Base-by-base conservation (phyloP, 1,140 invertebrate species). In the Bombyx mandarina region DNA sequence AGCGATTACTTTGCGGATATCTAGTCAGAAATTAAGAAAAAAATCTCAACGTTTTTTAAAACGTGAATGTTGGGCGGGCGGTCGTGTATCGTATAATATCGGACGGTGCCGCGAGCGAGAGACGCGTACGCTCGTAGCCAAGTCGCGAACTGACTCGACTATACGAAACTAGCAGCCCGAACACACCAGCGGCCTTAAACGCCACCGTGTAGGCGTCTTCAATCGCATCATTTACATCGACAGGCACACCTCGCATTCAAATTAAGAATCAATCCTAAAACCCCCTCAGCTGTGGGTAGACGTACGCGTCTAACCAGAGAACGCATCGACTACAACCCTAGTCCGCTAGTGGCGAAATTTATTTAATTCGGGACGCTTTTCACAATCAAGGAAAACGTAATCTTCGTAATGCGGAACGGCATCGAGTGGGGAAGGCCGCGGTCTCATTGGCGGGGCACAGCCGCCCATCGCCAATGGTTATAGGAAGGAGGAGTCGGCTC, bases 391-490 rank as follows among this genome's bases (percentile, higher is more conserved):
- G 65, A 79, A 79, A 75, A 69, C 60, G 65, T 74, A 84, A 79
- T 79, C 67, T 74, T 77, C 53, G 57, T 71, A 60, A 68, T 70
- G 56, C 62, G 61, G 54, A 61, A 50, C 58, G 62, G 54, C 18
- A 53, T 48, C 63, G 71, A 79, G 82, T 77, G 82, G 82, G 82
- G 79, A 64, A 76, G 54, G 69, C 47, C 62, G 77, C 67, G 60
- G 67, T 62, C 64, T 72, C 69, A 85, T 85, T 85, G 82, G 82
- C 63, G 62, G 73, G 60, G 59, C 65, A 66, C 43, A 52, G 57
- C 62, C 70, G 77, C 66, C 67, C 62, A 61, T 79, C 64, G 66
- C 82, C 82, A 86, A 83, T 83, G 57, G 79, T 77, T 35, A 73
- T 56, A 67, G 53, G 69, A 73, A 83, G 82, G 82, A 76, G 80